These are phyloP conservation scores for Cordilura impudica DNA, from an alignment of 2,888 invertebrate genomes.

Conservation along the genomic window DNA sequence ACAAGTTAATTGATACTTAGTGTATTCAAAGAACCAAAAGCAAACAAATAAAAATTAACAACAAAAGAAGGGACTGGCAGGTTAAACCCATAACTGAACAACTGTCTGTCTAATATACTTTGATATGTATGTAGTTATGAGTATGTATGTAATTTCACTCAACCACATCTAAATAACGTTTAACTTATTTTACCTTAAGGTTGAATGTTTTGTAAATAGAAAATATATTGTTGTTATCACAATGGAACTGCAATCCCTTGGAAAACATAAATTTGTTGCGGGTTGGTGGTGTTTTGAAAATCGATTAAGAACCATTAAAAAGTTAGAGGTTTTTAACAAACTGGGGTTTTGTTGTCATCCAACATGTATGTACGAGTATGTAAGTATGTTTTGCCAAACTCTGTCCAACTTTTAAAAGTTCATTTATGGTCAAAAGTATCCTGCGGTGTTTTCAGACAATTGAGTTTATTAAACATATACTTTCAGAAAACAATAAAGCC, in stretches of 20 bases:
- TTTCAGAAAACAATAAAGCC: not conserved
- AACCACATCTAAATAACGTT: not conserved
- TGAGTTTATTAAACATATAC: not conserved
- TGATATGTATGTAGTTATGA: no score
- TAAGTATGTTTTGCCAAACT: not conserved
- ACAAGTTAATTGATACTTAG: conserved; percentile 69
- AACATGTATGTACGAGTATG: no score
- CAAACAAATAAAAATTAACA: conserved; percentile 2
- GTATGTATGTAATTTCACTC: no score
- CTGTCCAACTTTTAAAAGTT: not conserved
- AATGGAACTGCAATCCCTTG: not conserved
- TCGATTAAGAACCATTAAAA: not conserved
- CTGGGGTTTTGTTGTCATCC: not conserved
- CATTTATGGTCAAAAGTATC: not conserved
- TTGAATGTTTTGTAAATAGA: not conserved
- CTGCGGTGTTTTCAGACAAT: not conserved
- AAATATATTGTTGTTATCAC: not conserved
- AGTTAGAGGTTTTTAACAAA: not conserved
- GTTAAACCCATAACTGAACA: not conserved
- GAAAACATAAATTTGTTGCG: not conserved
- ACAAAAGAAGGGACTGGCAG: not conserved
- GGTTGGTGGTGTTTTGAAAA: not conserved
- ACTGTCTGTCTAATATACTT: not conserved
- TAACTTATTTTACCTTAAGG: not conserved
- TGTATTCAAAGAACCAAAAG: not conserved